phyloP scores from a whole-genome alignment of 2,113 vertebrate genomes.

The Xiphias gladius region DNA sequence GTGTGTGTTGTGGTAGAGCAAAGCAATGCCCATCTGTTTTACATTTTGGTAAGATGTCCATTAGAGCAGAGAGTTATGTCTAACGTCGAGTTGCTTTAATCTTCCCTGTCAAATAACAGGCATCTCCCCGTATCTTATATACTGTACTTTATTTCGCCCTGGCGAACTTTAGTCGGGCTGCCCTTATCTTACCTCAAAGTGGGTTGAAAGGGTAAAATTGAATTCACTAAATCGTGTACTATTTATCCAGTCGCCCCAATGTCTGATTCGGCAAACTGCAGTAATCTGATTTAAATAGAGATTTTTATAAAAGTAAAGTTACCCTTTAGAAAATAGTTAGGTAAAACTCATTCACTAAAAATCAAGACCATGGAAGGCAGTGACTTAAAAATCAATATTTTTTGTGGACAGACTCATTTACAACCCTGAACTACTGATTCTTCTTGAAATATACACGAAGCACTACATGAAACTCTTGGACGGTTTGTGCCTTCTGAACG shows the following conservation, averaged over 20 bases:
- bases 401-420: not conserved
- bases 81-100: slow-evolving; percentile 16
- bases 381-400: not conserved
- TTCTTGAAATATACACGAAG: not conserved
- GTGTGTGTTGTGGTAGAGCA: not conserved
- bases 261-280: not conserved
- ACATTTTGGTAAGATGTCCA: slow-evolving; percentile 11
- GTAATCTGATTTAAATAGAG: not conserved
- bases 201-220: not conserved
- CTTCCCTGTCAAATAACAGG: not conserved
- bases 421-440: not conserved
- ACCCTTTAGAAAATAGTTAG: too few relatives aligned
- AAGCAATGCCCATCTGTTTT: slow-evolving; percentile 21
- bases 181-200: slow-evolving; percentile 3
- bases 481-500: not conserved
- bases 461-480: not conserved
- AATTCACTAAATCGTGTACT: not conserved
- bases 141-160: not conserved
- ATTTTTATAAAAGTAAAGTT: not conserved
- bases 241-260: not conserved
- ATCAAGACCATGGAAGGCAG: not conserved
- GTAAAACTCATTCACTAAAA: too few relatives aligned
- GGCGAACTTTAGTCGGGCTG: not conserved
- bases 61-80: not conserved
- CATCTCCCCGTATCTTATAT: not conserved